These are phyloP conservation scores for Pteropus rufus DNA, from an alignment of 2,797 vertebrate species.

Conservation along the genomic window DNA sequence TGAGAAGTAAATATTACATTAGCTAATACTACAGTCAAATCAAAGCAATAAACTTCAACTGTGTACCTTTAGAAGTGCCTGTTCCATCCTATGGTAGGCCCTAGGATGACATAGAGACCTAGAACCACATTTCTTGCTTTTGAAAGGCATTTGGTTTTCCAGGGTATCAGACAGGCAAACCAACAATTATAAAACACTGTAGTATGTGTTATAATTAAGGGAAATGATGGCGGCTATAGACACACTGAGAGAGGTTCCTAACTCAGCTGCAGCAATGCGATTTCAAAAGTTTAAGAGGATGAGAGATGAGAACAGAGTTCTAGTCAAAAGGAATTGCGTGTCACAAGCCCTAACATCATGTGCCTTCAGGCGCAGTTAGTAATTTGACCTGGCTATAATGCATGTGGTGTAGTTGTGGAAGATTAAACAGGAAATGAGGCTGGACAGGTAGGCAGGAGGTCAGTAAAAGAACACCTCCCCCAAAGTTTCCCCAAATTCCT, in stretches of 20 bases:
- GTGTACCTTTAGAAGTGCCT: not conserved
- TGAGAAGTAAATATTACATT: not conserved
- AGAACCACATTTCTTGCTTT: not conserved
- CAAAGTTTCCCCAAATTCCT: not conserved
- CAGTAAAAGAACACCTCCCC: not conserved
- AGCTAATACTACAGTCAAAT: not conserved
- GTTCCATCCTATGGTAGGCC: not conserved
- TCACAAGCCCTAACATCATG: not conserved
- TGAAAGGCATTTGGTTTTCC: not conserved
- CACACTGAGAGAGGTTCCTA: not conserved
- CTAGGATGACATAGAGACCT: not conserved
- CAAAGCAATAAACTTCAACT: not conserved
- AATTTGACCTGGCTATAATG: not conserved
- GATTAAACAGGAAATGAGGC: not conserved
- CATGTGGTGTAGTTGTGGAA: not conserved
- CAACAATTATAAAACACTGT: not conserved
- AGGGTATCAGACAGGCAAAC: not conserved
- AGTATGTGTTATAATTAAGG: not conserved
- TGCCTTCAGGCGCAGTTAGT: not conserved
- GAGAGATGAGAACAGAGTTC: not conserved
- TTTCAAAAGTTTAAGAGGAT: not conserved
- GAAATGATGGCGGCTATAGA: not conserved
- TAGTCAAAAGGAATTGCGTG: not conserved
- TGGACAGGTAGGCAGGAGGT: not conserved
- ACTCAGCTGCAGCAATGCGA: not conserved